A percentile compares a stretch with the other conserved stretches of the same genome.
Evolutionary conservation across 2,113 vertebrate species (phyloP).

Genomic region (Hypanus sabinus): DNA sequence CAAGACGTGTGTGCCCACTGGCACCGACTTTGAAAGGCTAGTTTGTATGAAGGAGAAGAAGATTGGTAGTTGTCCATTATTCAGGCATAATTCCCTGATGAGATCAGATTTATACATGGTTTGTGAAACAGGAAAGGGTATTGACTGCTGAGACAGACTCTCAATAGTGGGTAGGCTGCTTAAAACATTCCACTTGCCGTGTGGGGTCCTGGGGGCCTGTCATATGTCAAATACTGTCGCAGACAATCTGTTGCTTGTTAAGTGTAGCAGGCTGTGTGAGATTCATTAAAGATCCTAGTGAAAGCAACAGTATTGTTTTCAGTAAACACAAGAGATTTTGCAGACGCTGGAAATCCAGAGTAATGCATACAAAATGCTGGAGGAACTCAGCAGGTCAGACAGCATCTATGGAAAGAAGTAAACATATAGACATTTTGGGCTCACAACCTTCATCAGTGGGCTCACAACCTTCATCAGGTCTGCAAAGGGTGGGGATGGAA

Average conservation of each 20-base stretch:
- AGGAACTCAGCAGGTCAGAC: too few species aligned
- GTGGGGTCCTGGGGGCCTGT: not conserved
- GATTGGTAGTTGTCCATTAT: conserved; percentile 12
- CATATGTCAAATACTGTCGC: conserved; percentile 16
- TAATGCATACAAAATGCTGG: too few species aligned
- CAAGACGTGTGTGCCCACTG: too few species aligned
- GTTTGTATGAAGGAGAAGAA: not conserved
- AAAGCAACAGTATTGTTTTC: not conserved
- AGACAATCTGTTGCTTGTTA: conserved; percentile 36
- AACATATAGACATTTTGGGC: too few species aligned
- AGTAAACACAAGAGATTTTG: too few species aligned
- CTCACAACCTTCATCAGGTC: too few species aligned
- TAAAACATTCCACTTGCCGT: not conserved
- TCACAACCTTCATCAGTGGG: too few species aligned
- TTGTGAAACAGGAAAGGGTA: conserved; percentile 2
- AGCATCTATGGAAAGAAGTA: too few species aligned
- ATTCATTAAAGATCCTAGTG: not conserved
- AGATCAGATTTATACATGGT: conserved; percentile 30
- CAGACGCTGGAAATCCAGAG: too few species aligned
- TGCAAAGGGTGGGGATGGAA: too few species aligned
- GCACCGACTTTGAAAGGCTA: too few species aligned
- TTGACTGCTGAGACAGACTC: conserved; percentile 24
- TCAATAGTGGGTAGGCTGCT: not conserved
- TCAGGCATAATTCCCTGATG: conserved; percentile 17
- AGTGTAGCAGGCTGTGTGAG: not conserved